These are phyloP conservation scores for Tipula helvola DNA, from an alignment of 2,888 invertebrate genomes.

Conservation along the genomic window DNA sequence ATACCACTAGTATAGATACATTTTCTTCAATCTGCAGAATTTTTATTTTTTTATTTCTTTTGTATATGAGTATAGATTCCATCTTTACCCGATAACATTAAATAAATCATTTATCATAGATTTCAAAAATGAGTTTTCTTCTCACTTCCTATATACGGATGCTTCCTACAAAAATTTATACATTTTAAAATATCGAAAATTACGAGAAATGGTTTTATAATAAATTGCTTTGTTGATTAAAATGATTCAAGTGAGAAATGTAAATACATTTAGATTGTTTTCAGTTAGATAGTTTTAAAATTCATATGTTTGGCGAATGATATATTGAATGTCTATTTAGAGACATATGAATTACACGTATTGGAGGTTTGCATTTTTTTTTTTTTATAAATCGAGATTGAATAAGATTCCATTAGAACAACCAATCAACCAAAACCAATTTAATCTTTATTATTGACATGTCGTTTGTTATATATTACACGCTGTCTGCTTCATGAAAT, in stretches of 20 bases:
- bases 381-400: no score
- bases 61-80: neutral
- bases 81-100: neutral
- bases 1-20: neutral
- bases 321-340: no score
- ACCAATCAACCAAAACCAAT: no score
- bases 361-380: no score
- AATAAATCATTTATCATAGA: neutral
- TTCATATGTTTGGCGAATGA: no score
- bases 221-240: neutral
- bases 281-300: no score
- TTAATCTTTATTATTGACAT: no score
- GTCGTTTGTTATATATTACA: no score
- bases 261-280: neutral
- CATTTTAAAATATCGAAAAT: neutral
- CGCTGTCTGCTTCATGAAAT: no score
- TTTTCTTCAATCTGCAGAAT: neutral
- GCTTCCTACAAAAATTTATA: neutral
- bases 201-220: neutral
- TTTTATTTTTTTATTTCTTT: neutral
- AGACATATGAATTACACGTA: no score
- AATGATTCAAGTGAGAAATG: neutral
- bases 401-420: no score
- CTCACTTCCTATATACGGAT: neutral
- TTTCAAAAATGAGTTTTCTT: neutral